These are phyloP conservation scores for Capreolus pygargus DNA, from an alignment of 2,113 vertebrate genomes.

Conservation along the genomic window DNA sequence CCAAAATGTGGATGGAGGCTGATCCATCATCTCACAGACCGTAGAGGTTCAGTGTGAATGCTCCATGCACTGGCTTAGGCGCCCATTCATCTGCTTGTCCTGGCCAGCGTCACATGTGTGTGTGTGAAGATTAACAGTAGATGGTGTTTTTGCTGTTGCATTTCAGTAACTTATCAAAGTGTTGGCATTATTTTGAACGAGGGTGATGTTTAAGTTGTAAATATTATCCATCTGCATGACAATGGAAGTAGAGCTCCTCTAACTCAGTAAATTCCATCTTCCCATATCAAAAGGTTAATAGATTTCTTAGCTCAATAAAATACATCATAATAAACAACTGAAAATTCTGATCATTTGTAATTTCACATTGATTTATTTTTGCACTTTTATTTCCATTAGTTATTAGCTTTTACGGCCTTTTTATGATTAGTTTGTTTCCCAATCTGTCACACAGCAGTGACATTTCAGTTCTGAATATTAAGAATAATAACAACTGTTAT, in stretches of 20 bases:
- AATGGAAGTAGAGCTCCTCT: background rate
- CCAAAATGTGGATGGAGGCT: background rate
- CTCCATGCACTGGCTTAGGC: background rate
- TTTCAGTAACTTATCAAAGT: background rate
- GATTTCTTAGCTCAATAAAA: conserved; percentile 39
- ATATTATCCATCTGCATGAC: conserved; percentile 43
- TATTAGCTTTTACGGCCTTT: conserved; percentile 67
- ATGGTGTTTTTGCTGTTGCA: background rate
- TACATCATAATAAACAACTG: conserved; percentile 44
- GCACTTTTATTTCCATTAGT: conserved; percentile 30
- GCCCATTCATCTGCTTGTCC: background rate
- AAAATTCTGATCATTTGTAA: conserved; percentile 50
- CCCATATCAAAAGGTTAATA: conserved; percentile 46
- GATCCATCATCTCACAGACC: background rate
- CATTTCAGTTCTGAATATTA: conserved; percentile 68
- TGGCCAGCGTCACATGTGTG: background rate
- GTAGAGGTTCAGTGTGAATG: background rate
- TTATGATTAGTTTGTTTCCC: conserved; percentile 71
- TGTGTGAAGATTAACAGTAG: background rate
- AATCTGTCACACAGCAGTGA: conserved; percentile 58
- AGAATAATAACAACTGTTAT: conserved; percentile 62
- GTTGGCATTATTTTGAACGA: conserved; percentile 34
- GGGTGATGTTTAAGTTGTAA: conserved; percentile 18
- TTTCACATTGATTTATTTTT: conserved; percentile 51
- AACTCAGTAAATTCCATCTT: conserved; percentile 34